Evolutionary conservation across 2,888 invertebrate genomes (phyloP), one percentile per base, ranked within the genome.

Genomic region (Busseola fusca): DNA sequence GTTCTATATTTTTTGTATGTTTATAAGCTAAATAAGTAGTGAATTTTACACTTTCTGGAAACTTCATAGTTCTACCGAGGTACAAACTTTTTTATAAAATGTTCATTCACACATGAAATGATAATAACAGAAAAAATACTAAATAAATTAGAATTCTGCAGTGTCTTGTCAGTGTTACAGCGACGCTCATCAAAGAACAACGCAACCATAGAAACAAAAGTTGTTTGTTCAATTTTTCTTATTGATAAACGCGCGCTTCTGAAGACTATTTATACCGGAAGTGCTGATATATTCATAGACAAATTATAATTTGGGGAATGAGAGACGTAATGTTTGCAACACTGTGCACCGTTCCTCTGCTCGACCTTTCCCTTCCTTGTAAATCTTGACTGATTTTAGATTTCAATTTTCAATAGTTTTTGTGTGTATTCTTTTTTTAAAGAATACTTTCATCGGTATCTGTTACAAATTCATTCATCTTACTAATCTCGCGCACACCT

Each of bases 21-120:
- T 92, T 91, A 83, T 96, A 96, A 7, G 93, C 92, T 67, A 91
- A 87, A 72, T 91, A 91, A 0, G 96, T 95, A 74, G 92, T 96
- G 42, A 87, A 76, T 72, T 92, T 93, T 34, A 96, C 90, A 76
- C 91, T 91, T 72, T 92, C 89, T 18, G 95, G 95, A 72, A 94
- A 86, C 72, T 89, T 92, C 91, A 94, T 92, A 30, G 40, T 78
- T 54, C 0, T 21, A 30, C 42, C 3, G 10, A 63, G 10, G 3
- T 54, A 18, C 5, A 18, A 27, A 27, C 25, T 21, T n/a, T n/a
- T 50, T 58, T 10, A 37, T 16, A 45, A 30, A 50, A 52, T 27
- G n/a, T 9, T 12, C 3, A 18, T 21, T 58, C 7, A 70, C 3
- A 25, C 40, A 30, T 7, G 27, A 37, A 37, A 59, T 16, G 50